Evolutionary conservation across 1,140 invertebrate genomes (phyloP), one percentile per base, ranked within the genome.

Genomic region (Drosophila eugracilis): DNA sequence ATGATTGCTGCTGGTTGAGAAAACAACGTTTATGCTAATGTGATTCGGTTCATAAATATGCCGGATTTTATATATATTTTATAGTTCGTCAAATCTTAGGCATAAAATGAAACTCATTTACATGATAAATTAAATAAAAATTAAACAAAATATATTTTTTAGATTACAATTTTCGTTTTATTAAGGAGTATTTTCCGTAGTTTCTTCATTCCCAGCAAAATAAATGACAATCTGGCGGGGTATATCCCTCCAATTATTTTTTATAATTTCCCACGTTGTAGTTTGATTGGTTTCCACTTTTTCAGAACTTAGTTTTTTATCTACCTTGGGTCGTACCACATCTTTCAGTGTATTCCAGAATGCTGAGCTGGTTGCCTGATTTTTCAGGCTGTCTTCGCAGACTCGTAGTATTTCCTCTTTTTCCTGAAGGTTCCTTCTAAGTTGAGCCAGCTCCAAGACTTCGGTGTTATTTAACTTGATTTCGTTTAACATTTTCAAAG

Each of bases 171-270:
- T n/a, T n/a, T n/a, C n/a, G n/a, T n/a, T n/a, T n/a, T n/a, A n/a
- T n/a, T n/a, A n/a, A n/a, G n/a, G n/a, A n/a, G n/a, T n/a, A n/a
- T n/a, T n/a, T n/a, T n/a, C n/a, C n/a, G n/a, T n/a, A n/a, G n/a
- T n/a, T n/a, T n/a, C n/a, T n/a, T n/a, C n/a, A n/a, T 52, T 53
- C 12, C 34, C 54, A 7, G 3, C 10, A 1, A 34, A 53, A 19
- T 6, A 53, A 4, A 52, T 3, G 4, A 15, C 22, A 9, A 58
- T 4, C 21, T 58, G 55, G 5, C 17, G 15, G 3, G 55, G 30
- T 17, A 55, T 55, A 17, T 47, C 44, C 14, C 10, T 47, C 24
- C 24, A 47, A 5, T 45, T 45, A 2, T 53, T 53, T 0, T 10
- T 58, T n/a, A 19, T 10, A 14, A 6, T 53, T 1, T 59, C 55